phyloP scores from a whole-genome alignment of 2,888 invertebrate species.

The Harmothoe impar region DNA sequence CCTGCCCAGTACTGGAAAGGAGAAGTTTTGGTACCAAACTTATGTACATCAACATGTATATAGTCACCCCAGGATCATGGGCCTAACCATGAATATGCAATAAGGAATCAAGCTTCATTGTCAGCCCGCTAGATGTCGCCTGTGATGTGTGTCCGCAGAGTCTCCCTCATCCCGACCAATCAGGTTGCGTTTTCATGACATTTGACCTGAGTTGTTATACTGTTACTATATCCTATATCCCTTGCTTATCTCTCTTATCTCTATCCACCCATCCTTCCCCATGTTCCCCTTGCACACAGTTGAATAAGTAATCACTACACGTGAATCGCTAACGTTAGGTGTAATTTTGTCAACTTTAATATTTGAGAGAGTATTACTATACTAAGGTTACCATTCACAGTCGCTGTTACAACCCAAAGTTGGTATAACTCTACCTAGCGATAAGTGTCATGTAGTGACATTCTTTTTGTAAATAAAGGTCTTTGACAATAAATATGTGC shows the following conservation, averaged over 20 bases:
- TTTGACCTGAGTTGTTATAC: conserved; percentile 23
- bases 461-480: conserved; percentile 61
- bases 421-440: background rate
- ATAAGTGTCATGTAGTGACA: conserved; percentile 46
- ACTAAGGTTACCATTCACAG: conserved; percentile 8
- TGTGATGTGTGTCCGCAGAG: background rate
- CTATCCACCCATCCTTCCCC: background rate
- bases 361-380: conserved; percentile 15
- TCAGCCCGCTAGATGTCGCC: background rate
- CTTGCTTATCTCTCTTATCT: background rate
- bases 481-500: conserved; percentile 57
- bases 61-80: conserved; percentile 36
- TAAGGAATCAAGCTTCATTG: conserved; percentile 21
- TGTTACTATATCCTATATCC: background rate
- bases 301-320: background rate
- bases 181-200: conserved; percentile 5
- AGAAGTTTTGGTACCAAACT: background rate
- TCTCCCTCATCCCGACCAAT: background rate
- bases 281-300: background rate
- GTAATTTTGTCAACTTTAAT: conserved; percentile 24
- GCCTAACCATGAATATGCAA: conserved; percentile 31
- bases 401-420: background rate
- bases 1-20: background rate
- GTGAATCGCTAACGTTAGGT: conserved; percentile 18
- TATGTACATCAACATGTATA: conserved; percentile 47